Evolutionary conservation across 2,113 vertebrate genomes (phyloP), one percentile per base, ranked within the genome.

Genomic region (Brachypteracias leptosomus): DNA sequence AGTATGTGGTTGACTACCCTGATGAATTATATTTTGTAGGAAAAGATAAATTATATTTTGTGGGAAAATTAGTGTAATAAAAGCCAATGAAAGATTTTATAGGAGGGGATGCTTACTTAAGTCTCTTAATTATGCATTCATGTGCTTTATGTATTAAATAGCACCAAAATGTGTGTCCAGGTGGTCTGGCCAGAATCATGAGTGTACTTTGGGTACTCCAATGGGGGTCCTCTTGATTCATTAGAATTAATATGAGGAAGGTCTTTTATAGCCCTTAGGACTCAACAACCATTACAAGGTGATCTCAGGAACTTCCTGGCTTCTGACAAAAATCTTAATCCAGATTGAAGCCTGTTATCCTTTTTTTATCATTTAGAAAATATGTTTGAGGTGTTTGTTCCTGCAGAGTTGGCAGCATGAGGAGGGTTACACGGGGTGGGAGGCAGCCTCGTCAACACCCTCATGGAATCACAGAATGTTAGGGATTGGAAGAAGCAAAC

Each of bases 381-480:
- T 2, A 6, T 0, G 2, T 2, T 31, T 40, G 61, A 35, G 7
- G 4, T n/a, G 7, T 62, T 21, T n/a, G 70, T 84, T 80, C 7
- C 26, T 54, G 7, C 16, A 6, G 26, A n/a, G 25, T 5, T 87
- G 40, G 10, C 44, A 44, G 68, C 44, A 25, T 0, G 3, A n/a
- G n/a, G 40, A 72, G 31, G 5, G 14, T 3, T 5, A 10, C 0
- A 1, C 35, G n/a, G 26, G 29, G 11, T n/a, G 36, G 3, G 4
- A 22, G 6, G 7, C 14, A 36, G 13, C 38, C 33, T 72, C 9
- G 11, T 8, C 24, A 51, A 10, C n/a, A 40, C 47, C 28, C 7
- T 36, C 31, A 12, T 44, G 16, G 44, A 44, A 16, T 44, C 44
- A 44, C 16, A 44, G 44, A 44, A 44, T 44, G 13, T 16, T 44